Conservation (phyloP, 1,140 invertebrate genomes). For the Brachionus koreanus region DNA sequence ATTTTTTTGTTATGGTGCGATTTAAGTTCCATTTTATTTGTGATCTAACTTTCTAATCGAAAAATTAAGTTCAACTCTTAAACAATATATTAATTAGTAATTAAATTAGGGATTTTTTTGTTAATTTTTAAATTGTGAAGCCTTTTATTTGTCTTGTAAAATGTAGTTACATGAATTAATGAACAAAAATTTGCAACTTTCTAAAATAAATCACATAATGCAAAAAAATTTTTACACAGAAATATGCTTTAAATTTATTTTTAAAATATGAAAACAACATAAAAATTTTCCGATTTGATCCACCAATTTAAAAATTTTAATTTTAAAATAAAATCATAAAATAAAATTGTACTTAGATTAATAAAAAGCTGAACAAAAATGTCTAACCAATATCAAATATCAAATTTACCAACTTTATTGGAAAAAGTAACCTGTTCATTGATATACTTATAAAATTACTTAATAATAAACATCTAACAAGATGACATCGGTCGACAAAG, state of each 20-base stretch:
- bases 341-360: neutral
- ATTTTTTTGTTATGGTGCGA: too few relatives aligned
- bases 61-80: too few relatives aligned
- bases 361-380: neutral
- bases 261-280: neutral
- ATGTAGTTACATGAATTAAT: neutral
- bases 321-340: neutral
- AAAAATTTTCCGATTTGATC: neutral
- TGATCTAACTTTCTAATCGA: too few relatives aligned
- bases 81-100: too few relatives aligned
- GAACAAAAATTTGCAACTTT: neutral
- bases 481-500: conserved; percentile 98
- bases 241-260: neutral
- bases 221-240: neutral
- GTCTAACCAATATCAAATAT: conserved; percentile 33
- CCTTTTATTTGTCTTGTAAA: neutral
- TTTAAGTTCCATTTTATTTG: too few relatives aligned
- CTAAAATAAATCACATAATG: neutral
- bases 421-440: neutral
- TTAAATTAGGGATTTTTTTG: too few relatives aligned
- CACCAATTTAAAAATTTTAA: neutral
- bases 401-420: conserved; percentile 25
- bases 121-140: neutral
- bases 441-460: conserved; percentile 2
- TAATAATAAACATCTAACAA: conserved; percentile 52